Evolutionary conservation across 1,140 invertebrate genomes (phyloP).

Genomic region (Drosophila bocki): DNA sequence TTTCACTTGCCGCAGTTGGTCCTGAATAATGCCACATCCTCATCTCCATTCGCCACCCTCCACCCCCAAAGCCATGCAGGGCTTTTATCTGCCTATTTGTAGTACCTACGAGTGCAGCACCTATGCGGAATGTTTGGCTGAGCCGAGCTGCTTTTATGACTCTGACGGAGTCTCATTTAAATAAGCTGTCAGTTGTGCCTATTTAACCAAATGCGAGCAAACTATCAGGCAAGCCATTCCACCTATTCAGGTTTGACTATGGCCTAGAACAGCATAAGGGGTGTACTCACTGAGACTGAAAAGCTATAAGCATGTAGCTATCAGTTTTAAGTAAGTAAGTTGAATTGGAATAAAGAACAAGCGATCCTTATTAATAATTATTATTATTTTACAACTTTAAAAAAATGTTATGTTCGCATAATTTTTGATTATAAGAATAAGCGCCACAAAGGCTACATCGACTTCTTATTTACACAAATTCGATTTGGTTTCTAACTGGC

Average conservation of each 20-base stretch:
- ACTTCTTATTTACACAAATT: constrained; percentile 2
- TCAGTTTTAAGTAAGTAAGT: not conserved
- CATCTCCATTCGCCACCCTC: not conserved
- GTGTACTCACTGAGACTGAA: not conserved
- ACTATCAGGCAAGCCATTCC: constrained; percentile 4
- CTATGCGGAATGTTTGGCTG: constrained; percentile 8
- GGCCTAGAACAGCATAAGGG: not conserved
- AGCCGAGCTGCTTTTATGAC: constrained; percentile 21
- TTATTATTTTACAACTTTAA: not conserved
- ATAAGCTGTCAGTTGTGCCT: constrained; percentile 55
- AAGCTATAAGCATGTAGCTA: not conserved
- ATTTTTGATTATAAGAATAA: not conserved
- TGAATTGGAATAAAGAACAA: not conserved
- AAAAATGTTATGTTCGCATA: not conserved
- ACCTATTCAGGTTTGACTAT: too few relatives aligned
- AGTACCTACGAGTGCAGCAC: constrained; percentile 9
- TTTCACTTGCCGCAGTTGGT: constrained; percentile 10
- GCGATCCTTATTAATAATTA: not conserved
- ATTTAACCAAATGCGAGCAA: constrained; percentile 32
- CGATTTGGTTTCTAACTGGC: not conserved
- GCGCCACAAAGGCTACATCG: not conserved
- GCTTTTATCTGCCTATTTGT: constrained; percentile 40
- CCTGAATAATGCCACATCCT: constrained; percentile 23
- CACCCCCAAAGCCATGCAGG: not conserved
- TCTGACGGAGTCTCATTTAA: constrained; percentile 55